Evolutionary conservation across 2,888 invertebrate genomes (phyloP).

Genomic region (Ophion ventricosus): DNA sequence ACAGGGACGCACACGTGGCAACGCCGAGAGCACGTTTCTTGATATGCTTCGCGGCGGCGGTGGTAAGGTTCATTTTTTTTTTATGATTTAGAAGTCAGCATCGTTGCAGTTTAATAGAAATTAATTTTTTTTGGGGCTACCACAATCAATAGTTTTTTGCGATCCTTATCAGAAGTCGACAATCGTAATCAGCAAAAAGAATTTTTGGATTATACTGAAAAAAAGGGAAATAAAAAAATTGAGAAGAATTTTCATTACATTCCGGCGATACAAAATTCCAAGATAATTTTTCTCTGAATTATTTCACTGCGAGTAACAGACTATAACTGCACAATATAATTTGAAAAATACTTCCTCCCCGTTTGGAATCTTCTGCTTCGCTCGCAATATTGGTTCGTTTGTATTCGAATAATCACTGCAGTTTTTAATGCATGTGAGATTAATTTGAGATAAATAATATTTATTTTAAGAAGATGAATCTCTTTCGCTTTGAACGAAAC

Average conservation of each 20-base stretch:
- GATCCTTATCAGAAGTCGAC: no score
- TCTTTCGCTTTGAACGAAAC: no score
- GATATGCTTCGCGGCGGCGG: conserved; percentile 88
- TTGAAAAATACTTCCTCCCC: neutral
- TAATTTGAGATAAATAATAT: no score
- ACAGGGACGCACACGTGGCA: conserved; percentile 83
- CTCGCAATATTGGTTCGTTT: no score
- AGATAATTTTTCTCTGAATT: neutral
- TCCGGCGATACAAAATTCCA: no score
- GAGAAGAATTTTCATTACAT: neutral
- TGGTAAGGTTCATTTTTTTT: conserved; percentile 62
- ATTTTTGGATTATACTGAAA: neutral
- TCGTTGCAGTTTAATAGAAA: neutral
- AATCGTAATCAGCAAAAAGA: no score
- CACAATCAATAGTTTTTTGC: no score
- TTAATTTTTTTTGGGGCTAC: neutral
- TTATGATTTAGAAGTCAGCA: neutral
- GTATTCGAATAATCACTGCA: no score
- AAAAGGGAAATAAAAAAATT: neutral
- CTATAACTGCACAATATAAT: neutral
- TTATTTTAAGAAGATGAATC: no score
- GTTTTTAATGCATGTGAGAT: no score
- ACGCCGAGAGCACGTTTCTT: conserved; percentile 87
- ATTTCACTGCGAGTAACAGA: neutral
- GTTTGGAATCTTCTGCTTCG: no score